Conservation (phyloP, 2,888 invertebrate genomes). For the Meteorus cinctellus region DNA sequence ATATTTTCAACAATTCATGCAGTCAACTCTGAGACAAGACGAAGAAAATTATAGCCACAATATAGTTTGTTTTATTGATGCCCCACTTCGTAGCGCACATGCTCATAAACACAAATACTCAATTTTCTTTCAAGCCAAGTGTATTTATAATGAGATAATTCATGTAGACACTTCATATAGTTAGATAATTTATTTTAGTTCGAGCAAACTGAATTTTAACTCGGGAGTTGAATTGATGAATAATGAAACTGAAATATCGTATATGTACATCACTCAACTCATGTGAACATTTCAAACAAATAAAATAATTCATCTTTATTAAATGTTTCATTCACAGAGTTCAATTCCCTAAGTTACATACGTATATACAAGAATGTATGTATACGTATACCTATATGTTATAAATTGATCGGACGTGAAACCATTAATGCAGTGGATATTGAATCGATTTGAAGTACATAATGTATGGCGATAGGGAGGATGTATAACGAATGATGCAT, state of each 20-base stretch:
- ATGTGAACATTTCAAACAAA: slow-evolving; percentile 3
- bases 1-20: slow-evolving; percentile 27
- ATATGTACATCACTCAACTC: neutral
- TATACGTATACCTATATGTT: neutral
- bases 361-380: neutral
- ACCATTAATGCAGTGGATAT: slow-evolving; percentile 22
- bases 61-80: slow-evolving; percentile 31
- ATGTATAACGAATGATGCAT: slow-evolving; percentile 49
- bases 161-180: neutral
- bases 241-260: neutral
- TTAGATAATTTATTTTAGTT: neutral
- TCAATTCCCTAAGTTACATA: slow-evolving; percentile 25
- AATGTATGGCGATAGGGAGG: slow-evolving; percentile 59
- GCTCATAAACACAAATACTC: neutral
- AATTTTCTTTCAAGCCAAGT: slow-evolving; percentile 1
- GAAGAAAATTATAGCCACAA: slow-evolving; percentile 20
- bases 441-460: slow-evolving; percentile 62
- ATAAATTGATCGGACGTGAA: slow-evolving; percentile 16
- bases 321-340: slow-evolving; percentile 25
- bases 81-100: neutral
- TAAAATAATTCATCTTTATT: slow-evolving; percentile 27
- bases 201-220: neutral
- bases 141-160: neutral
- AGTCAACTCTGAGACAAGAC: neutral
- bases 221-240: slow-evolving; percentile 10